phyloP scores from a whole-genome alignment of 2,888 invertebrate genomes.

The Orthonevra nobilis region DNA sequence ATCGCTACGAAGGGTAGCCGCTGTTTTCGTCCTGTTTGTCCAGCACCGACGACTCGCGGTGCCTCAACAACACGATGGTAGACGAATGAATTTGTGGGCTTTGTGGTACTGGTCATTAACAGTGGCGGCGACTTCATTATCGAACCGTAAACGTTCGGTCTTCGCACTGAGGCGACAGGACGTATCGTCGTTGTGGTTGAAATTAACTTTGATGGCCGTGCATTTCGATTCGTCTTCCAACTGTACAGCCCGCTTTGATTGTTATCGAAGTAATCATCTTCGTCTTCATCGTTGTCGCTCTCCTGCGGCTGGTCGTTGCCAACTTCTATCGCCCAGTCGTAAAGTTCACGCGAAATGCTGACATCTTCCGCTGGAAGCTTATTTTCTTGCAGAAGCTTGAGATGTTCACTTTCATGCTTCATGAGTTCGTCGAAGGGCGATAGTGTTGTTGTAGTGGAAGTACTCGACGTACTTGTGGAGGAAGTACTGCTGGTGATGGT shows the following conservation, averaged over 20 bases:
- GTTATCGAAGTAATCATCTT: conserved; percentile 31
- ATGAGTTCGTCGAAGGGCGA: conserved; percentile 54
- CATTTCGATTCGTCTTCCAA: conserved; percentile 71
- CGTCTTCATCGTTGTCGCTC: conserved; percentile 19
- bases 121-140: conserved; percentile 57
- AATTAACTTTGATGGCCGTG: conserved; percentile 56
- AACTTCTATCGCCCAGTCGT: conserved; percentile 65
- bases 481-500: not conserved
- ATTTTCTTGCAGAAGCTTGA: conserved; percentile 72
- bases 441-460: conserved; percentile 27
- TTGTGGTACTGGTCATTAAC: conserved; percentile 25
- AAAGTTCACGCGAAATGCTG: conserved; percentile 71
- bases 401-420: conserved; percentile 55
- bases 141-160: conserved; percentile 55
- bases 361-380: conserved; percentile 76
- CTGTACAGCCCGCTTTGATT: conserved; percentile 40
- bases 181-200: conserved; percentile 41
- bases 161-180: conserved; percentile 46
- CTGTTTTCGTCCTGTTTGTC: conserved; percentile 76
- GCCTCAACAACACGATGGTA: conserved; percentile 79
- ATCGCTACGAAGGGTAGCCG: conserved; percentile 79
- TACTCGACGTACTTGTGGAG: conserved; percentile 20
- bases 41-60: conserved; percentile 75
- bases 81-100: conserved; percentile 76
- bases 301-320: conserved; percentile 31